Evolutionary conservation across 1,140 invertebrate genomes (phyloP), one percentile per base, ranked within the genome.

Genomic region (Drosophila serrata): DNA sequence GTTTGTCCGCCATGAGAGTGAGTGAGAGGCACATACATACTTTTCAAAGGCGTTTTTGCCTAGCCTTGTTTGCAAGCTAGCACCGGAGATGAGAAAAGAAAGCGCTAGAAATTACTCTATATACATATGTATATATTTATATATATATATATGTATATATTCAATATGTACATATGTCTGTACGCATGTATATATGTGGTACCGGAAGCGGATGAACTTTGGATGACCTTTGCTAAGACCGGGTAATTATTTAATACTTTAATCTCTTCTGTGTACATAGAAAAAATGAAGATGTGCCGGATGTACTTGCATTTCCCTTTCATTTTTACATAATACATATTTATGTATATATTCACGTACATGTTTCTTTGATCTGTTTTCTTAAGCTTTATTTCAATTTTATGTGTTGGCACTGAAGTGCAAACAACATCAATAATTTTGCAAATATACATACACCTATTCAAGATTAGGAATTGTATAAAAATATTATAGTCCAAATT

Each of bases 31-130:
- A 37, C 2, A n/a, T 37, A 37, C 2, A n/a, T 37, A 37, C 13
- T 11, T 24, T 51, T 51, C 3, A 51, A 33, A 33, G 29, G 48
- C 48, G 48, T 51, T 51, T 33, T 51, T 17, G 29, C 27, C n/a
- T 2, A 17, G 27, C 48, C 48, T n/a, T 17, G 24, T 29, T 49
- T 49, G 27, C 48, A 31, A 51, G 48, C 48, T 19, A 13, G 48
- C 17, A 22, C 49, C 29, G 49, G 49, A 51, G 49, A 55, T 55
- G 51, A 37, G 19, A 55, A 37, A 55, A 55, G 51, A 55, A 55
- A 37, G 51, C 51, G 31, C 31, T 55, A 55, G 51, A 22, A 53
- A 53, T 35, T 5, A 22, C n/a, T n/a, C 35, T 53, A 35, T 22
- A 53, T 22, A 53, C 11, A 4, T 22, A 22, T 53, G 2, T 7